Evolutionary conservation across 2,888 invertebrate genomes (phyloP), one percentile per base, ranked within the genome.

Genomic region (Petrolisthes cinctipes): DNA sequence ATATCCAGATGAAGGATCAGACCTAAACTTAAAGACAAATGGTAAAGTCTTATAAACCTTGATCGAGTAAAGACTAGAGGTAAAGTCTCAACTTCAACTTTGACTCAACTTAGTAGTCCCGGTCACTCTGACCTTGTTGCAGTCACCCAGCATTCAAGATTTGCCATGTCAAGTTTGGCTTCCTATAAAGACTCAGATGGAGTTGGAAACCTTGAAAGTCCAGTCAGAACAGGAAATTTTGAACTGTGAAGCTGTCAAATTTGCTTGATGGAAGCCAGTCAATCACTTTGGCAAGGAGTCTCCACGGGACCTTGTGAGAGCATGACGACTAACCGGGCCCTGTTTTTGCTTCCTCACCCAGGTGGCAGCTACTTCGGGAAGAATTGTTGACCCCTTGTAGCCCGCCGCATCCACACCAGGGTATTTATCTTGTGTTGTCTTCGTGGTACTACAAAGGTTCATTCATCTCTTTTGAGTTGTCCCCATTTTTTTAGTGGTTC

Each of bases 361-460:
- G 90, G 89, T 90, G 90, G 90, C 86, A 86, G 86, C 89, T 89
- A 82, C 89, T 89, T 76, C 90, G 89, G 90, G 89, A 89, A 89
- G 90, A 83, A 84, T 81, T 86, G 86, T 87, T 89, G 89, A 87
- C 85, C 87, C 87, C 84, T 85, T 89, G 89, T 89, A 89, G 89
- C 89, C 57, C 89, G 85, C 89, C 89, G 86, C 90, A 75, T 85
- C 90, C 68, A 82, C 85, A 85, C 79, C 85, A 89, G 90, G 90
- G 90, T 90, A 90, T 90, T 90, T 90, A 89, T 90, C 89, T 83
- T 89, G 82, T 89, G 81, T 89, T 88, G 82, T 88, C 85, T 84
- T 88, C 85, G 87, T 85, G 88, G 82, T 85, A 57, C 54, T 71
- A 81, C 86, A 75, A 56, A 83, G 82, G 86, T 84, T 84, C 84